These are phyloP conservation scores for Sprattus sprattus DNA, from an alignment of 2,113 vertebrate genomes.

Conservation along the genomic window DNA sequence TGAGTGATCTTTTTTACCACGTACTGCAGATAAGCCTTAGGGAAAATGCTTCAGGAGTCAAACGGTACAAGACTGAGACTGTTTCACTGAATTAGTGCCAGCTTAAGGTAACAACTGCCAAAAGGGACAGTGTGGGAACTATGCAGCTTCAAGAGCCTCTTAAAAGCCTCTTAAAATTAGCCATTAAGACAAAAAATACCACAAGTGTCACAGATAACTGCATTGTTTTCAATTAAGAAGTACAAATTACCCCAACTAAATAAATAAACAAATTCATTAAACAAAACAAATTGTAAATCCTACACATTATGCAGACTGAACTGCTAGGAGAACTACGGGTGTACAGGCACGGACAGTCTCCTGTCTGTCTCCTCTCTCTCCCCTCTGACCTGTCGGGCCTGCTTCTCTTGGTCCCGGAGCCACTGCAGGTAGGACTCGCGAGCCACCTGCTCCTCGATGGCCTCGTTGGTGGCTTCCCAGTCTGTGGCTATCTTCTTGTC, in stretches of 20 bases:
- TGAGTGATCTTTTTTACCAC: not conserved
- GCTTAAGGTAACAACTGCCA: not conserved
- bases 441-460: slow-evolving; percentile 94
- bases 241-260: not conserved
- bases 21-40: not conserved
- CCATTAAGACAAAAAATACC: not conserved
- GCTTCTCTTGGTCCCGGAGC: slow-evolving; percentile 93
- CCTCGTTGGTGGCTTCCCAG: slow-evolving; percentile 97
- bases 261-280: not conserved
- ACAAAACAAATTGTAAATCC: not conserved
- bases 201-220: not conserved
- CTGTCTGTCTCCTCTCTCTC: not conserved
- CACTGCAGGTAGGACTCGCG: slow-evolving; percentile 92
- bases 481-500: slow-evolving; percentile 93
- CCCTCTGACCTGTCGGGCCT: slow-evolving; percentile 81
- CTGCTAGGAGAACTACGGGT: not conserved
- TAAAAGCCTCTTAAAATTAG: not conserved
- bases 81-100: not conserved
- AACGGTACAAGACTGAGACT: not conserved
- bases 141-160: not conserved
- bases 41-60: not conserved
- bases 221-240: not conserved
- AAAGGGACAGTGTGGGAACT: not conserved
- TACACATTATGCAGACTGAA: not conserved
- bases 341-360: no score